Conservation (phyloP, 2,113 vertebrate species). For the Pelmatolapia mariae region DNA sequence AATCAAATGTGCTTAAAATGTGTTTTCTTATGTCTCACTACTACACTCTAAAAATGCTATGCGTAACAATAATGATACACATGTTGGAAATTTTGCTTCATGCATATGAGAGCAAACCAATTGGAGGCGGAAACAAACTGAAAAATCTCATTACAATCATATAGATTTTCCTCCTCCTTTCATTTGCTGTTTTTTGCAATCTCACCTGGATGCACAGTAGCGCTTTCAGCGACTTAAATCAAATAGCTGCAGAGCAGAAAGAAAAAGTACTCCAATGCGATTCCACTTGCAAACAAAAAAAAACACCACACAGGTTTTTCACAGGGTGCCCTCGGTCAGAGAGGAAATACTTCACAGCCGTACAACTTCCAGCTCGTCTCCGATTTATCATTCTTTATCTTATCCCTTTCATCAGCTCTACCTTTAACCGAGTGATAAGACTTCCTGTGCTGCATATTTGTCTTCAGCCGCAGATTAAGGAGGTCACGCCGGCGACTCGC, state of each 20-base stretch:
- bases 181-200: background rate
- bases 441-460: background rate
- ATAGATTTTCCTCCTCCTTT: conserved; percentile 18
- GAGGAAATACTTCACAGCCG: background rate
- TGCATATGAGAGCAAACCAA: background rate
- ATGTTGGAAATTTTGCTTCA: background rate
- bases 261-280: background rate
- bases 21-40: background rate
- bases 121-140: background rate
- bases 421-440: conserved; percentile 9
- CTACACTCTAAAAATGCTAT: background rate
- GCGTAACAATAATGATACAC: background rate
- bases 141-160: conserved; percentile 12
- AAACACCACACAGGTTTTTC: background rate
- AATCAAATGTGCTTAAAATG: background rate
- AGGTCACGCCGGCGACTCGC: background rate
- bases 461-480: conserved; percentile 7
- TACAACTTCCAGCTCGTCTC: background rate
- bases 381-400: conserved; percentile 27
- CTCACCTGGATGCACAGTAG: background rate
- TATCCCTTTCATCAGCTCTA: conserved; percentile 8
- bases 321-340: background rate
- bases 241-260: background rate
- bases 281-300: background rate
- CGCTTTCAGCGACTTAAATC: background rate